Evolutionary conservation across 2,797 vertebrate species (phyloP).

Genomic region (Rhinichthys osculus): DNA sequence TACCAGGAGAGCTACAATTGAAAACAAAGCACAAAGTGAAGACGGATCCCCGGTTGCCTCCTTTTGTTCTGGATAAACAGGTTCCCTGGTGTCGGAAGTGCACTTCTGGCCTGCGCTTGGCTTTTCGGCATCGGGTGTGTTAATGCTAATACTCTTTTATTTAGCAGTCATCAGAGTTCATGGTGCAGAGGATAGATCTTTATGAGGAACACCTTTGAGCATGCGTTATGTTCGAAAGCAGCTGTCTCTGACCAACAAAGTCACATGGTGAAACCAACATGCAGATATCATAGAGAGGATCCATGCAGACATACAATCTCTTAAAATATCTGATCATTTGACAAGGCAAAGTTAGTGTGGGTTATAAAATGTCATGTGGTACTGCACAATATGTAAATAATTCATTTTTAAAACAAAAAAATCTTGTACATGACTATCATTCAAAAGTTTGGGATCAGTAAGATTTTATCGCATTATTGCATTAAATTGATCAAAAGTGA

Average conservation of each 20-base stretch:
- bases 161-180: slow-evolving; percentile 4
- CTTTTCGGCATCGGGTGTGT: neutral
- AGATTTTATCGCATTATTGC: neutral
- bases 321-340: neutral
- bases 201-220: neutral
- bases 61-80: slow-evolving; percentile 54
- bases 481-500: neutral
- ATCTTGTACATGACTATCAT: neutral
- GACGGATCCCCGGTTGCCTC: slow-evolving; percentile 40
- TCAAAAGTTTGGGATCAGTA: neutral
- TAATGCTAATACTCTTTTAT: slow-evolving; percentile 19
- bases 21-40: slow-evolving; percentile 50
- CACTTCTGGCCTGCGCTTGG: slow-evolving; percentile 29
- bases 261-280: neutral
- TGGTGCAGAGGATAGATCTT: neutral
- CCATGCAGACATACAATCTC: neutral
- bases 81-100: slow-evolving; percentile 50
- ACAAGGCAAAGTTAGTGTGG: neutral
- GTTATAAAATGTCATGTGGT: neutral
- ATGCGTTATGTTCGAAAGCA: neutral
- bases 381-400: neutral
- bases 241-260: neutral
- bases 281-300: neutral
- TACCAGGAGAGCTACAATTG: slow-evolving; percentile 48
- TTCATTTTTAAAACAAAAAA: no score